Evolutionary conservation across 2,113 vertebrate genomes (phyloP), one percentile per base, ranked within the genome.

Genomic region (Panurus biarmicus): DNA sequence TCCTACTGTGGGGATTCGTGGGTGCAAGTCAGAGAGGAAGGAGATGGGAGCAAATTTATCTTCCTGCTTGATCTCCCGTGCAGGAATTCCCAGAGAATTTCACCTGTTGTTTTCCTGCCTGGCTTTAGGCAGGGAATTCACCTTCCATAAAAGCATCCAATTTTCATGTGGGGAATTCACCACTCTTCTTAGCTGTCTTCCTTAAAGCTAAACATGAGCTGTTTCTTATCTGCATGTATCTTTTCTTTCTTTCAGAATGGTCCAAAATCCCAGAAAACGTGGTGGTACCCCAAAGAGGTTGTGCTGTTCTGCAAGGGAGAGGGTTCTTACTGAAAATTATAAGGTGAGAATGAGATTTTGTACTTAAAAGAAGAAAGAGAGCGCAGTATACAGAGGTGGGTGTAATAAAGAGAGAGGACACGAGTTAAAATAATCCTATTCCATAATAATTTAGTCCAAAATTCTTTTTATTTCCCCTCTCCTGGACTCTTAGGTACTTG

Each of bases 301-400:
- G 21, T 24, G 10, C 23, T 89, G 18, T 33, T 65, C 33, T 31
- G 25, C 33, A 51, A 42, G 33, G n/a, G 13, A 71, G 7, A 61
- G 26, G 23, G 7, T 18, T 48, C 12, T 33, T 40, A 31, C 6
- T 23, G 57, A 35, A 69, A 77, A 54, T 47, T 17, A 33, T 10
- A 48, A 45, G 1, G 11, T n/a, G 18, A 79, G 8, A 58, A 53
- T 28, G 56, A 61, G 25, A 58, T 28, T 79, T 64, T 29, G 10
- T 44, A 28, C 16, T 57, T 35, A 20, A 45, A 75, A 80, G 23
- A 54, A 42, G 8, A 67, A 56, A 17, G 22, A 74, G 57, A 58
- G 3, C 3, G 8, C 13, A 35, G 10, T 8, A 33, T 14, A 15
- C 0, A 0, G 5, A 20, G 47, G 22, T 38, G 44, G 29, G 7